Base-by-base conservation (phyloP, 64 coral and sea anemone species). In the Acropora tenuis region DNA sequence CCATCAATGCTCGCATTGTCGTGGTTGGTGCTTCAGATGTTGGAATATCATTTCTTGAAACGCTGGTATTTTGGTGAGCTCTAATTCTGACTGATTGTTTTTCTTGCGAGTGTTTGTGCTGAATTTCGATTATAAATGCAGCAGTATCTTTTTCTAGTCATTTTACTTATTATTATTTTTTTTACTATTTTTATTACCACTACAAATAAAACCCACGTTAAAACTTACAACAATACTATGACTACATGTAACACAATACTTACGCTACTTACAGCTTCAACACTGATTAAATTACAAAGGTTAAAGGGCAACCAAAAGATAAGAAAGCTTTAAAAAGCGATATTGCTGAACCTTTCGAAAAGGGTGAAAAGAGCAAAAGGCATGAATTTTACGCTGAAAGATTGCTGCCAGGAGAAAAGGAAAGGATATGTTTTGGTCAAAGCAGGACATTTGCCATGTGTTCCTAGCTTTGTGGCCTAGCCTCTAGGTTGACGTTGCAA, bases 1-100 rank as follows among this genome's bases (percentile, higher is more conserved):
- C 91, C 9, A 96, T 99, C 45, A 99, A 99, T 80, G 94, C 97
- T 41, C 94, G 97, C 48, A 96, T 99, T 71, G 97, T 99, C 0
- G 94, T 99, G 4, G 91, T 99, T 58, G 97, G 97, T 78, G 94
- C 97, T 41, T 99, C 97, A 13, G 94, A 99, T 92, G 94, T 95
- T 75, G 97, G 97, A 8, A 94, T 99, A 43, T 96, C 97, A 30
- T 99, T 99, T 17, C 78, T 99, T 49, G 94, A 99, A 92, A 91
- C 88, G 12, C 91, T 99, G 67, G 78, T 93, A 11, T 99, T 96
- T 94, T 99, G 97, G 97, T 99, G 50, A 91, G 94, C 1, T 18
- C 43, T 30, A 30, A 30, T 30, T 30, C 30, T 30, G 0, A 48
- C 43, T 5, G 46, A 48, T 48, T 18, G 44, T 5, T 17, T 44